These are phyloP conservation scores for Amblyraja radiata DNA, from an alignment of 2,797 vertebrate species.

Conservation along the genomic window DNA sequence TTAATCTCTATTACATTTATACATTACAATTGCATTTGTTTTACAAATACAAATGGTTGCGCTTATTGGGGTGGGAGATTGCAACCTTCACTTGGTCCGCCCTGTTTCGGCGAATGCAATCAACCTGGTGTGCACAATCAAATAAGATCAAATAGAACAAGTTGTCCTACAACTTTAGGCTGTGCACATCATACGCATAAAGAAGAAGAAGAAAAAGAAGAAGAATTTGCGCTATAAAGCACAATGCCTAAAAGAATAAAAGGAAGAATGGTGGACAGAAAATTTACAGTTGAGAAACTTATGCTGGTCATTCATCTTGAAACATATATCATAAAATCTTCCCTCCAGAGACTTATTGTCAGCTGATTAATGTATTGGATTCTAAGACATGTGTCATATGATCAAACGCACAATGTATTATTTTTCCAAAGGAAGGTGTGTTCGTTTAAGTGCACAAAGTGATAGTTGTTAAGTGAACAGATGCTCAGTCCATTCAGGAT, in stretches of 20 bases:
- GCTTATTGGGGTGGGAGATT: background rate
- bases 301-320: background rate
- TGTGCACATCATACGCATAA: too few species aligned
- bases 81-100: too few species aligned
- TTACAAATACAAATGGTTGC: background rate
- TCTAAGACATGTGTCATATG: background rate
- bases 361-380: background rate
- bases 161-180: too few species aligned
- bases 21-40: background rate
- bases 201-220: too few species aligned
- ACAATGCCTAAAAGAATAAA: background rate
- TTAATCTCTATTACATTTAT: background rate
- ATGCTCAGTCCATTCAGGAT: background rate
- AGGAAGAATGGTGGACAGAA: background rate
- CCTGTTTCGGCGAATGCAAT: too few species aligned
- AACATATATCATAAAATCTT: background rate
- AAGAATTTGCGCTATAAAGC: background rate
- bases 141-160: too few species aligned
- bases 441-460: background rate
- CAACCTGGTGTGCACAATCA: too few species aligned
- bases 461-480: background rate
- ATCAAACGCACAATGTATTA: background rate
- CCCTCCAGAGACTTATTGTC: background rate
- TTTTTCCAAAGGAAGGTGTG: background rate
- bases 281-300: too few species aligned